Evolutionary conservation across 2,797 vertebrate genomes (phyloP).

Genomic region (Mormyrops attenuatus): DNA sequence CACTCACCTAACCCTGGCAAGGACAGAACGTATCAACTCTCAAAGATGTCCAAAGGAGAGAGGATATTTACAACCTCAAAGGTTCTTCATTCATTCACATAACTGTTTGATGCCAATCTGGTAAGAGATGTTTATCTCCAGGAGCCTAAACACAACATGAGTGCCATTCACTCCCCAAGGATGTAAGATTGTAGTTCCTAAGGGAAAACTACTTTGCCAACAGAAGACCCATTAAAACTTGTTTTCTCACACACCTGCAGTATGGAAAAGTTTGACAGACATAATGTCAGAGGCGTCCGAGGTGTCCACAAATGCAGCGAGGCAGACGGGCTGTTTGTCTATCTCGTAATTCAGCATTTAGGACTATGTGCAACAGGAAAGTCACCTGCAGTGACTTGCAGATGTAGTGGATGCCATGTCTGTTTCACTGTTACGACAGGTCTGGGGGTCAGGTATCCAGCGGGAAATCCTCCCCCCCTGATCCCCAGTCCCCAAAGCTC

Average conservation of each 20-base stretch:
- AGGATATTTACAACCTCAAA: slow-evolving; percentile 6
- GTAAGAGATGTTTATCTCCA: not conserved
- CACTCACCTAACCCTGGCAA: not conserved
- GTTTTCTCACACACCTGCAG: not conserved
- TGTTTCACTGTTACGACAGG: not conserved
- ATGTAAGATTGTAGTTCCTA: not conserved
- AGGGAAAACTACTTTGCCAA: not conserved
- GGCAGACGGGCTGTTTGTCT: not conserved
- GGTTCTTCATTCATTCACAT: not conserved
- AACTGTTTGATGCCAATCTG: not conserved
- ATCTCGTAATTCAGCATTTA: not conserved
- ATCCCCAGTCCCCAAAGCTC: slow-evolving; percentile 60
- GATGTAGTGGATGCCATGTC: not conserved
- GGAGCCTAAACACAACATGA: not conserved
- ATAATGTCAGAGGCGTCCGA: not conserved
- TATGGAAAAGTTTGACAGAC: not conserved
- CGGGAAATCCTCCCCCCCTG: slow-evolving; percentile 56
- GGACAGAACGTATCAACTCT: not conserved
- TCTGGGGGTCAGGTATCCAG: slow-evolving; percentile 52
- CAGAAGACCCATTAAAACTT: not conserved
- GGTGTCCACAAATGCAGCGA: not conserved
- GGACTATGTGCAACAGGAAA: not conserved
- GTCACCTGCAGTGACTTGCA: not conserved
- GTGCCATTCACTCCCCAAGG: not conserved
- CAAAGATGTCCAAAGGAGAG: not conserved